Base-by-base conservation (phyloP, 2,797 vertebrate species). In the Cyclura pinguis region DNA sequence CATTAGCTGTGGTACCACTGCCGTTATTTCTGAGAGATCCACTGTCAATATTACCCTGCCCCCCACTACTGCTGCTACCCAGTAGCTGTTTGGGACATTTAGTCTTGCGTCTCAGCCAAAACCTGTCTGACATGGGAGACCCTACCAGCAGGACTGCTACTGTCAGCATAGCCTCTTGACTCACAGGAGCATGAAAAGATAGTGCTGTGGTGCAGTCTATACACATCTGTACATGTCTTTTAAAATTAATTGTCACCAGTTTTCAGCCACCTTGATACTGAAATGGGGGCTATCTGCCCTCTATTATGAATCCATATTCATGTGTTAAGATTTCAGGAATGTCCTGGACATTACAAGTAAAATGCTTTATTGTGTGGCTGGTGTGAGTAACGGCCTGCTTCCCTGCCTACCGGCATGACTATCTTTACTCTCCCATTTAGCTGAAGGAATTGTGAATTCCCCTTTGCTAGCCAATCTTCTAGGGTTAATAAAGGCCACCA, bases 391-490 rank as follows among this genome's bases (percentile, higher is more conserved):
- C 92, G 85, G 80, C 85, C 88, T 93, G 94, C 80, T 85, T 76
- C 35, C n/a, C 4, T 76, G 95, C 95, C 92, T 87, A 73, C 84
- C 89, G 92, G 94, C 80, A 89, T 52, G 52, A 94, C 89, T 92
- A 78, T 93, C 92, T 96, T 94, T 96, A 93, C 92, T 93, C 94
- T 96, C 94, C 89, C 92, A 95, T 88, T 94, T 90, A 93, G 93
- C 83, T 27, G 92, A 90, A 92, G 93, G 91, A 96, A 95, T 95
- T 96, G 93, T 96, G 95, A 95, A 95, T 93, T 96, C 91, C 92
- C 91, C 86, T 80, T 92, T 80, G 0, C n/a, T 95, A 92, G 92
- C 94, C 91, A 95, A 86, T 82, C 91, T 93, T 93, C 92, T 93
- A 76, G 92, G 88, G 93, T 95, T 96, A 95, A 96, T 93, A 95